Evolutionary conservation across 2,888 invertebrate species (phyloP), one percentile per base, ranked within the genome.

Genomic region (Pantelozetes paolii): DNA sequence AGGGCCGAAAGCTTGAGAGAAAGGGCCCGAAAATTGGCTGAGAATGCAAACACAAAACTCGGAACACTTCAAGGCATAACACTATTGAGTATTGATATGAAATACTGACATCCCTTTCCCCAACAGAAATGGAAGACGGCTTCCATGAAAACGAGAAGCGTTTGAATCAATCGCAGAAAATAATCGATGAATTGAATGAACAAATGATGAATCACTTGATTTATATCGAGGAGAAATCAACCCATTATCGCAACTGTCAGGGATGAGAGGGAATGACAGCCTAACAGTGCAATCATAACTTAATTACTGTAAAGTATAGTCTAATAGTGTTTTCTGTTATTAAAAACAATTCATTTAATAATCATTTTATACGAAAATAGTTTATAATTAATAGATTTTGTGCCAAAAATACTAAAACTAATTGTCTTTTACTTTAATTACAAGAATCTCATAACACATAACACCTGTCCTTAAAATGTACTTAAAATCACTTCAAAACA

Each of bases 21-120:
- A 78, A 86, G 90, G 77, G 95, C 96, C 0, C 89, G 90, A 50
- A 88, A 89, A 79, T 85, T 97, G 28, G 92, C 92, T 1, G 89
- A 89, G 75, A 89, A 88, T 77, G 91, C 92, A 1, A 87, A 88
- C 79, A 86, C 85, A 75, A 90, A 91, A 81, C 84, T 90, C 30
- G 88, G 88, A 74, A 74, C 74, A 48, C 73, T 78, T 26, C 76
- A 76, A 76, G 78, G 78, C 76, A 74, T 67, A n/a, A 45, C 54
- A 57, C 28, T n/a, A 54, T 54, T 20, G 23, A 20, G 13, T 23
- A 23, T n/a, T 54, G 54, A 54, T n/a, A n/a, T n/a, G n/a, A n/a
- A n/a, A n/a, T n/a, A n/a, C n/a, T n/a, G n/a, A n/a, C n/a, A n/a
- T n/a, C n/a, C n/a, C n/a, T n/a, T n/a, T n/a, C n/a, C n/a, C n/a